These are phyloP conservation scores for Drosophila antonietae DNA, from an alignment of 2,888 invertebrate species.

Conservation along the genomic window DNA sequence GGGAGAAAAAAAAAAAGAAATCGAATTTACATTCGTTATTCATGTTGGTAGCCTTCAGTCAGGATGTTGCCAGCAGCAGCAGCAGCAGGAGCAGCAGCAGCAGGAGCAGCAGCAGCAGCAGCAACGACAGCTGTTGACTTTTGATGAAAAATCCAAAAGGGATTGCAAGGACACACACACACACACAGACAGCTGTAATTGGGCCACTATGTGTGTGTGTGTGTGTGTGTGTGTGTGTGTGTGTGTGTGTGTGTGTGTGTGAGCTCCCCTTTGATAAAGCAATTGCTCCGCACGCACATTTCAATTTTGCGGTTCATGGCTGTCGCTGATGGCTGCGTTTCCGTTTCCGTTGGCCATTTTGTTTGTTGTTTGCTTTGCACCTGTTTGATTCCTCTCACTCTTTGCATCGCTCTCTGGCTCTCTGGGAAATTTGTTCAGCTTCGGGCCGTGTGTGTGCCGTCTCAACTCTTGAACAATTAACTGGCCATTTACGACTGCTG, in stretches of 20 bases:
- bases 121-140: slow-evolving; percentile 33
- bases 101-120: background rate
- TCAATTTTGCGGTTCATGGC: slow-evolving; percentile 49
- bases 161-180: slow-evolving; percentile 41
- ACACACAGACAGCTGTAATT: slow-evolving; percentile 38
- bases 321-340: slow-evolving; percentile 31
- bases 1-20: slow-evolving; percentile 23
- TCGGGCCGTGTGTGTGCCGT: slow-evolving; percentile 3
- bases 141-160: slow-evolving; percentile 23
- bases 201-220: slow-evolving; percentile 20
- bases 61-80: slow-evolving; percentile 4
- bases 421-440: slow-evolving; percentile 15
- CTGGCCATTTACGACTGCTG: slow-evolving; percentile 59
- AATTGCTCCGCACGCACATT: slow-evolving; percentile 66
- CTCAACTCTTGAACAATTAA: slow-evolving; percentile 55
- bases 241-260: slow-evolving; percentile 5
- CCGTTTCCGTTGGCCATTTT: slow-evolving; percentile 54
- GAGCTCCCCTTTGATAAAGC: slow-evolving; percentile 37
- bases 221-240: background rate
- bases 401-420: background rate
- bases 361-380: slow-evolving; percentile 29
- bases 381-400: slow-evolving; percentile 47
- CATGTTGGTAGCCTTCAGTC: slow-evolving; percentile 16
- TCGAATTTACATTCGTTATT: slow-evolving; percentile 54
- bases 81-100: slow-evolving; percentile 1